Base-by-base conservation (phyloP, 2,113 vertebrate species). In the Tricholaema leucomelas region DNA sequence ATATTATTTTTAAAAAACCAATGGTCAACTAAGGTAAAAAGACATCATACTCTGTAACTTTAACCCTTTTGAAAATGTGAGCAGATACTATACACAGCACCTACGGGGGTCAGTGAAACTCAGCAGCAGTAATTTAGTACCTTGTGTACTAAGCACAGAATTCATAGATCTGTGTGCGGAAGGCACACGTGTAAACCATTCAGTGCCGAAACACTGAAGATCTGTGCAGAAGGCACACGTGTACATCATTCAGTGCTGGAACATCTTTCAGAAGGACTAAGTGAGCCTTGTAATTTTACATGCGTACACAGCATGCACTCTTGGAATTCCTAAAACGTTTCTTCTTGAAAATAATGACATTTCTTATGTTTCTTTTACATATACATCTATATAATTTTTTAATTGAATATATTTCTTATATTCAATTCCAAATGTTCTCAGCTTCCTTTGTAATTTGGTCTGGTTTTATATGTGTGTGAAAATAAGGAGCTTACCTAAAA, bases 1-100 rank as follows among this genome's bases (percentile, higher is more conserved):
- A 48, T 19, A 65, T 21, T 84, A 21, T 55, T 58, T 72, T 89
- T 38, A 58, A 91, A 95, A 95, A 95, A 52, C 12, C 46, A 66
- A 17, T 73, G 30, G 56, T 90, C 46, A 80, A 19, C 13, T 77
- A 58, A 2, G 7, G 15, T 86, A 77, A 90, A 92, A 92, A 88
- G 33, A 10, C 44, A 48, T 14, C 5, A 8, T 76, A 65, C 11
- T 59, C 9, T 85, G 8, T 54, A 60, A 79, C 84, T 82, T 73
- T 87, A 88, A 90, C 42, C 31, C 55, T 59, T 90, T 70, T 15
- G 79, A 73, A 70, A 30, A 66, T 2, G 2, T 36, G 38, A 20
- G 23, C 15, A 72, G n/a, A 12, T 36, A 66, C 10, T 55, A 55
- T 21, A 59, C 4, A 69, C 28, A 64, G 35, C 23, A 30, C 40